Evolutionary conservation across 1,140 invertebrate species (phyloP).

Genomic region (Dendrolimus kikuchii): DNA sequence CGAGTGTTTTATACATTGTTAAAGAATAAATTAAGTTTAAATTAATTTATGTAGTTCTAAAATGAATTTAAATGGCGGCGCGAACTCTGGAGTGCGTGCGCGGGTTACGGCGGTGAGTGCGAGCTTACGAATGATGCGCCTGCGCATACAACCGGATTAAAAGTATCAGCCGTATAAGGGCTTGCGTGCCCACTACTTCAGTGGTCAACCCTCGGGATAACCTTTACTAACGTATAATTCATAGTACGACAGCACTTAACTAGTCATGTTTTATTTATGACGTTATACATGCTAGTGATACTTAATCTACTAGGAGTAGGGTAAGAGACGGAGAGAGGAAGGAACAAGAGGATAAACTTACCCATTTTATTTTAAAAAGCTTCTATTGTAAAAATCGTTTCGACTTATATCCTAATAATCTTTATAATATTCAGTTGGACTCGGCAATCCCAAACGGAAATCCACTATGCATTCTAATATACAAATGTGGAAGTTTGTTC

Average conservation of each 20-base stretch:
- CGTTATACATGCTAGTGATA: too few relatives aligned
- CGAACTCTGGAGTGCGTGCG: conserved; percentile 13
- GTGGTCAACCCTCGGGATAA: conserved; percentile 3
- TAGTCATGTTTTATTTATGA: too few relatives aligned
- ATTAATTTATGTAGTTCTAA: conserved; percentile 3
- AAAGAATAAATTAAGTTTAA: conserved; percentile 8
- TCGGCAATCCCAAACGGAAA: too few relatives aligned
- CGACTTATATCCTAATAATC: too few relatives aligned
- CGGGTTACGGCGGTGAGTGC: conserved; percentile 24
- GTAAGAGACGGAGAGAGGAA: too few relatives aligned
- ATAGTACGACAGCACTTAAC: neutral
- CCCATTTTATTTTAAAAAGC: too few relatives aligned
- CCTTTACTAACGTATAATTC: neutral
- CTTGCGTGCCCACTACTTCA: conserved; percentile 12
- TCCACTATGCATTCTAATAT: too few relatives aligned
- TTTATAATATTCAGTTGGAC: too few relatives aligned
- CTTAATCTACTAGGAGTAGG: too few relatives aligned
- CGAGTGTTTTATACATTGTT: conserved; percentile 44
- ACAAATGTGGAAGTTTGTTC: too few relatives aligned
- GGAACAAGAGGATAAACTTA: too few relatives aligned
- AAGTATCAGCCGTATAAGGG: conserved; percentile 25
- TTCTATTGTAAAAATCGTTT: too few relatives aligned
- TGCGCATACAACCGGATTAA: conserved; percentile 45
- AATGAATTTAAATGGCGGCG: conserved; percentile 7
- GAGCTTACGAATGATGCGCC: conserved; percentile 45